These are phyloP conservation scores for Haliaeetus leucogaster DNA, from an alignment of 2,113 vertebrate genomes.

Conservation along the genomic window DNA sequence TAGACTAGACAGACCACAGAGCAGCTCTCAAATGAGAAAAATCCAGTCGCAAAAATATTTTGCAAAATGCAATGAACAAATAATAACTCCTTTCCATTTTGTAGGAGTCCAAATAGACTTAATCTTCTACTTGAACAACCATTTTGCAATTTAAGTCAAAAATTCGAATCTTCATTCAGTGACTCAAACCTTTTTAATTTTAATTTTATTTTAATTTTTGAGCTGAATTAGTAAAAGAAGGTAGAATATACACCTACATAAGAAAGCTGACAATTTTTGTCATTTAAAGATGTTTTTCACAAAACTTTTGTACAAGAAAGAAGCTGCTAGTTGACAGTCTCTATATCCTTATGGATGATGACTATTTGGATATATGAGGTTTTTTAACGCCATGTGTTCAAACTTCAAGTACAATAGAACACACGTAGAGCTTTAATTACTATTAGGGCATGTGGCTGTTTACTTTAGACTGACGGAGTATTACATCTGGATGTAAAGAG, in stretches of 20 bases:
- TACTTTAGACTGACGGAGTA: neutral
- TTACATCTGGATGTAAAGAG: neutral
- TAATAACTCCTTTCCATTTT: neutral
- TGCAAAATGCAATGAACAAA: neutral
- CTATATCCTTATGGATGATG: neutral
- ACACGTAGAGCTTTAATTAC: neutral
- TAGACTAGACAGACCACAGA: neutral
- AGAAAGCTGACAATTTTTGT: neutral
- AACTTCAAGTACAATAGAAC: neutral
- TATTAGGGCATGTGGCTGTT: neutral
- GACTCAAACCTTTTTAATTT: neutral
- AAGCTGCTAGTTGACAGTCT: neutral
- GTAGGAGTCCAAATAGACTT: neutral
- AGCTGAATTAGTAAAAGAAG: neutral
- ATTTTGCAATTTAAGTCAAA: neutral
- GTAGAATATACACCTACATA: neutral
- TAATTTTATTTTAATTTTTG: neutral
- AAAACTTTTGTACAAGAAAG: neutral
- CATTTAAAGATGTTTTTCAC: neutral
- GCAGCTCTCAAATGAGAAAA: neutral
- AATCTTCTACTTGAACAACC: neutral
- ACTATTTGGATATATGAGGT: neutral
- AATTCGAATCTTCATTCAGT: neutral
- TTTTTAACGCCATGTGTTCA: neutral
- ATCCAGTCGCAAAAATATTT: neutral